phyloP scores from a whole-genome alignment of 1,140 invertebrate genomes.

The Cepaea nemoralis region DNA sequence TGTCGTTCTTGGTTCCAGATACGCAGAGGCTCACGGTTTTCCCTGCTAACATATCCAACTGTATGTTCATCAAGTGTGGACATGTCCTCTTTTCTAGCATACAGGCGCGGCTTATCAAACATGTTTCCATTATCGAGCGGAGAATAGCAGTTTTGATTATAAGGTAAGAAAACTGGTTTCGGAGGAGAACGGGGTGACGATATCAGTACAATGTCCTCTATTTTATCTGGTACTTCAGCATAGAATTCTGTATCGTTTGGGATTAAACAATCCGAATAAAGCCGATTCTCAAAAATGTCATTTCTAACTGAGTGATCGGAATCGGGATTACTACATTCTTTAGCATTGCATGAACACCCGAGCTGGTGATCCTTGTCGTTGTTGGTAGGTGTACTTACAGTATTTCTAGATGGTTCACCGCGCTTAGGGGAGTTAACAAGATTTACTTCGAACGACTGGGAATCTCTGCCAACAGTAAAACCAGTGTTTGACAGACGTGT shows the following conservation, averaged over 20 bases:
- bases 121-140: neutral
- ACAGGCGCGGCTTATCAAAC: too few relatives aligned
- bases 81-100: too few relatives aligned
- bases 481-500: neutral
- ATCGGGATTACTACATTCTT: too few relatives aligned
- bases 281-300: too few relatives aligned
- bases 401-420: neutral
- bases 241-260: neutral
- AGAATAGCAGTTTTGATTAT: neutral
- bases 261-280: neutral
- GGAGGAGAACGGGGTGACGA: neutral
- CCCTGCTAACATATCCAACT: neutral
- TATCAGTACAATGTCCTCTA: neutral
- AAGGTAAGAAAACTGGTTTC: neutral
- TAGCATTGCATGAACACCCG: too few relatives aligned
- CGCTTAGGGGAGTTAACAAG: neutral
- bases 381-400: neutral
- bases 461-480: neutral
- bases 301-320: too few relatives aligned
- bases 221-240: neutral
- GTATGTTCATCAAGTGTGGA: neutral
- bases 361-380: neutral
- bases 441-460: neutral
- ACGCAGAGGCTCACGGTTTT: neutral
- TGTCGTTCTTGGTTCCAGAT: neutral